Evolutionary conservation across 2,113 vertebrate species (phyloP).

Genomic region (Ptilonorhynchus violaceus): DNA sequence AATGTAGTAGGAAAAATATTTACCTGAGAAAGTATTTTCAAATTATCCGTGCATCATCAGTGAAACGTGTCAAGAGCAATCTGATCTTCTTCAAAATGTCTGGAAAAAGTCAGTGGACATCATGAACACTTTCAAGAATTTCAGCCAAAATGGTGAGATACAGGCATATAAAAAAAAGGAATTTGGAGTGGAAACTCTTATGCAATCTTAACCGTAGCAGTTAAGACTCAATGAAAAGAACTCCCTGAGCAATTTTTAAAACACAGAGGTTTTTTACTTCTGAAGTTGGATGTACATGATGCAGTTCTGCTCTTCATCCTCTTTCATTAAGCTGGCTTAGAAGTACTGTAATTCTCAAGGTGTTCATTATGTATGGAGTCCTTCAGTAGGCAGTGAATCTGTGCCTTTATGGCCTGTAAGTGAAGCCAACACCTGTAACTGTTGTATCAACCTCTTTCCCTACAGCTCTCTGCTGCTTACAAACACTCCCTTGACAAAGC

Average conservation of each 20-base stretch:
- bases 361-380: neutral
- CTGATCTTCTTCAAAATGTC: neutral
- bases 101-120: neutral
- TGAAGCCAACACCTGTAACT: accelerated
- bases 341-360: neutral
- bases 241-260: neutral
- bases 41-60: neutral
- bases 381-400: neutral
- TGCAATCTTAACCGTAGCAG: neutral
- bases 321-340: neutral
- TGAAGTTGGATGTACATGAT: neutral
- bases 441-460: accelerated
- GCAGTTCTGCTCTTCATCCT: neutral
- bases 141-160: neutral
- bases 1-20: neutral
- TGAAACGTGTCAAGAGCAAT: neutral
- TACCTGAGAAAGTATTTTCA: neutral
- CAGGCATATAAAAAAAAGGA: neutral
- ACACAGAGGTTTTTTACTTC: neutral
- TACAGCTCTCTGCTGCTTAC: neutral
- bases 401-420: neutral
- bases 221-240: neutral
- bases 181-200: neutral
- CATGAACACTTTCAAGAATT: neutral
- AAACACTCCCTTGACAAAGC: neutral